phyloP scores from a whole-genome alignment of 2,113 vertebrate genomes.

The Microtus richardsoni region DNA sequence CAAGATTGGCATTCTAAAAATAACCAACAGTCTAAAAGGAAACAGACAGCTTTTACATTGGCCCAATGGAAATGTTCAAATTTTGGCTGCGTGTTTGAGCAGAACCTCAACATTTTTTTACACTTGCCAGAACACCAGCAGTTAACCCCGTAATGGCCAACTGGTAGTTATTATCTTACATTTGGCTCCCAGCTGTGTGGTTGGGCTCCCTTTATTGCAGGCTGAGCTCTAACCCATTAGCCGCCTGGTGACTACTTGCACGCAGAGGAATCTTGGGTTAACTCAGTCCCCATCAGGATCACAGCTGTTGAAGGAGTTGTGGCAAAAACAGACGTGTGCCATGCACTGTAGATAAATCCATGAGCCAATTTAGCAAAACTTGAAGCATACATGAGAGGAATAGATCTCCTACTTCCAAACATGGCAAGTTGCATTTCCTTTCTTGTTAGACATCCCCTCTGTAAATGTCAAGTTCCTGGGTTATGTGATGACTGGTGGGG shows the following conservation, averaged over 20 bases:
- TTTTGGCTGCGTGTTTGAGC: slow-evolving; percentile 76
- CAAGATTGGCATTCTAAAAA: slow-evolving; percentile 79
- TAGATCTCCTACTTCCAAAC: slow-evolving; percentile 50
- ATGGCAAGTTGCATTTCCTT: neutral
- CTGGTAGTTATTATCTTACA: slow-evolving; percentile 69
- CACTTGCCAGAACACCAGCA: slow-evolving; percentile 81
- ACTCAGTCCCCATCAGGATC: slow-evolving; percentile 79
- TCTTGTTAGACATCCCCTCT: neutral
- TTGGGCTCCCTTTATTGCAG: slow-evolving; percentile 62
- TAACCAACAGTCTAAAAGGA: slow-evolving; percentile 84
- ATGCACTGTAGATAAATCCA: slow-evolving; percentile 74
- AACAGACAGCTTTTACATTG: slow-evolving; percentile 79
- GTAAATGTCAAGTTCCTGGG: neutral
- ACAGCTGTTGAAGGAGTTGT: slow-evolving; percentile 81
- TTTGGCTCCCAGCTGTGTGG: slow-evolving; percentile 78
- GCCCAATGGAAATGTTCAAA: slow-evolving; percentile 81
- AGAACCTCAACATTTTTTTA: slow-evolving; percentile 77
- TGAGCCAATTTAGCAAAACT: slow-evolving; percentile 73
- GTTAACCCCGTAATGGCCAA: slow-evolving; percentile 85
- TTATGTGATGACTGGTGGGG: neutral
- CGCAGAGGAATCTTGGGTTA: slow-evolving; percentile 70
- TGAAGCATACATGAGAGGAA: slow-evolving; percentile 58
- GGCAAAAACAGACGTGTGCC: slow-evolving; percentile 83
- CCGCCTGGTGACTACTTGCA: slow-evolving; percentile 76
- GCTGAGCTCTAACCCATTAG: slow-evolving; percentile 67